Conservation (phyloP, 1,140 invertebrate genomes). For the Chrysomallon squamiferum region DNA sequence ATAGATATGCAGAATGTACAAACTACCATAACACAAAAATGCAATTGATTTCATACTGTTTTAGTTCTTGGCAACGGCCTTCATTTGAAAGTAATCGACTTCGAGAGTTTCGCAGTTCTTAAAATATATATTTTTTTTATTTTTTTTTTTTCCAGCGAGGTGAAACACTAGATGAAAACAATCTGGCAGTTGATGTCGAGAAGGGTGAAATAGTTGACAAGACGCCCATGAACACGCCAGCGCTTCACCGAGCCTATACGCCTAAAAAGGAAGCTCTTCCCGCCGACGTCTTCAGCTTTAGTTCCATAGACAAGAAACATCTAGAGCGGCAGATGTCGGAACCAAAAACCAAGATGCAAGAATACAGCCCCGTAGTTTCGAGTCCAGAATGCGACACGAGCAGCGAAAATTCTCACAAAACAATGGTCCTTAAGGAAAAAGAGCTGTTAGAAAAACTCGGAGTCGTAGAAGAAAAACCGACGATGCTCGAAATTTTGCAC, state of each 20-base stretch:
- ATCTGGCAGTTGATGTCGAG: conserved; percentile 21
- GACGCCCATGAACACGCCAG: conserved; percentile 11
- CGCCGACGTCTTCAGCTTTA: neutral
- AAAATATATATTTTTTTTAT: too few relatives aligned
- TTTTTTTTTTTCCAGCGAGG: conserved; percentile 17
- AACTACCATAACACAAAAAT: too few relatives aligned
- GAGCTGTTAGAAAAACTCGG: neutral
- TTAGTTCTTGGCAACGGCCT: too few relatives aligned
- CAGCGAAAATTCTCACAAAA: neutral
- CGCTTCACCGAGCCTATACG: neutral
- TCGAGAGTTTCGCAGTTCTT: too few relatives aligned
- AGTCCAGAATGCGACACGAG: too few relatives aligned
- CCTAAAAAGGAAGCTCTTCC: neutral
- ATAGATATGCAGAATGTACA: too few relatives aligned
- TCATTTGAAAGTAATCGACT: too few relatives aligned
- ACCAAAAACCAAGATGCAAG: conserved; percentile 2
- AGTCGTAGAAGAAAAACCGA: neutral
- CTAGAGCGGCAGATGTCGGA: conserved; percentile 6
- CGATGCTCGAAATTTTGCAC: neutral
- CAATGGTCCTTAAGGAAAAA: neutral
- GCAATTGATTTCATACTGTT: too few relatives aligned
- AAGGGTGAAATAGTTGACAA: conserved; percentile 19
- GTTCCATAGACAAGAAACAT: neutral
- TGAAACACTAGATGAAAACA: conserved; percentile 19
- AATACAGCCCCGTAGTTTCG: too few relatives aligned